A percentile compares a stretch with the other conserved stretches of the same genome.
These are phyloP conservation scores for Calliopum simillimum DNA, from an alignment of 2,888 invertebrate species.

Conservation along the genomic window DNA sequence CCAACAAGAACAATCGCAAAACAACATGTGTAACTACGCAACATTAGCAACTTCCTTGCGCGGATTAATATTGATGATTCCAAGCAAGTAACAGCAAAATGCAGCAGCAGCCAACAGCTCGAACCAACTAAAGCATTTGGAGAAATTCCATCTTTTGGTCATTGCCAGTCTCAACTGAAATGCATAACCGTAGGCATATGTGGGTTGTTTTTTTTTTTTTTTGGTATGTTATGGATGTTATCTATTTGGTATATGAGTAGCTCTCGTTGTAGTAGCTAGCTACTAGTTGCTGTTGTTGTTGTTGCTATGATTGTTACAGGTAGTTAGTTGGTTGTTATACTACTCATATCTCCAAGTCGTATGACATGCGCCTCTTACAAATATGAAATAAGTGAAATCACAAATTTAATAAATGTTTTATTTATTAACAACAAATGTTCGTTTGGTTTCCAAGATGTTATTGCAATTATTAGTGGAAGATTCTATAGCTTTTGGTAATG, in stretches of 20 bases:
- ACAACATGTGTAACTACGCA: slow-evolving; percentile 17
- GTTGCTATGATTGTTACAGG: slow-evolving; percentile 14
- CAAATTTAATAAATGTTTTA: slow-evolving; percentile 31
- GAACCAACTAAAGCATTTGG: no score
- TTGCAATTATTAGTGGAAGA: no score
- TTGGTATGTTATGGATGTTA: slow-evolving; percentile 14
- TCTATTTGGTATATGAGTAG: slow-evolving; percentile 13
- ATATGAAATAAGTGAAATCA: slow-evolving; percentile 33
- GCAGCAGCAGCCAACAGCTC: not conserved
- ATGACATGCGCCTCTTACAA: slow-evolving; percentile 30
- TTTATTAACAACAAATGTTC: slow-evolving; percentile 2
- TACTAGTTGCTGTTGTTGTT: slow-evolving; percentile 19
- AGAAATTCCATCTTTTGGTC: not conserved
- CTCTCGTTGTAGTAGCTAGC: not conserved
- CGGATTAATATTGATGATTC: slow-evolving; percentile 35
- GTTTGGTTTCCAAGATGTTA: no score
- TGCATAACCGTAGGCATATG: slow-evolving; percentile 13
- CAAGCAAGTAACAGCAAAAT: not conserved
- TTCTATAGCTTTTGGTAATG: no score
- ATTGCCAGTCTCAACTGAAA: not conserved
- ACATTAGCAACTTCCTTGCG: slow-evolving; percentile 24
- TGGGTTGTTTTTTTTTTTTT: slow-evolving; percentile 22
- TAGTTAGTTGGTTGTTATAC: slow-evolving; percentile 6
- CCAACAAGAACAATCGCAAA: slow-evolving; percentile 2
- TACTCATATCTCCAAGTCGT: slow-evolving; percentile 12